Percentiles rank a stretch among this genome's conserved stretches.
phyloP scores from a whole-genome alignment of 1,140 invertebrate species.

The Drosophila lacteicornis region DNA sequence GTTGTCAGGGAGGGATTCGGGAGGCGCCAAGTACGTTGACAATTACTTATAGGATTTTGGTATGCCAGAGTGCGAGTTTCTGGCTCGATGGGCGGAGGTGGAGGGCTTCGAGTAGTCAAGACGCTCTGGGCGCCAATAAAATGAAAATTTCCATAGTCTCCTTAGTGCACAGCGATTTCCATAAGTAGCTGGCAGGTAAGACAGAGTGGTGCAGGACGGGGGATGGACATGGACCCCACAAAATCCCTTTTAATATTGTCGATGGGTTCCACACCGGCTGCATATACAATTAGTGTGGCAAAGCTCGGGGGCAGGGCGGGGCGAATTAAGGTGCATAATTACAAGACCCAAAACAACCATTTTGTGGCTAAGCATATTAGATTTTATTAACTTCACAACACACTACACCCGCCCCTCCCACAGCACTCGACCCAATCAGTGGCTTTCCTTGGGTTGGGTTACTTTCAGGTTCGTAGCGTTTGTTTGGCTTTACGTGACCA shows the following conservation, averaged over 20 bases:
- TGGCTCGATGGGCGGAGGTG: constrained; percentile 14
- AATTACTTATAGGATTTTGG: constrained; percentile 82
- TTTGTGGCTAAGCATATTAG: constrained; percentile 80
- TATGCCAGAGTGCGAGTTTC: constrained; percentile 51
- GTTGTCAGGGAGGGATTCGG: constrained; percentile 17
- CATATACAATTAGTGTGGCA: constrained; percentile 71
- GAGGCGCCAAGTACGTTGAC: constrained; percentile 74
- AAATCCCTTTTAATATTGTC: constrained; percentile 45
- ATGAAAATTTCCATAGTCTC: constrained; percentile 77
- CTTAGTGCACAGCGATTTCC: constrained; percentile 66
- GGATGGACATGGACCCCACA: constrained; percentile 17
- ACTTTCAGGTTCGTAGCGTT: constrained; percentile 32
- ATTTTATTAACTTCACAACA: constrained; percentile 73
- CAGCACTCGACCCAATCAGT: not conserved
- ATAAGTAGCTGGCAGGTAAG: constrained; percentile 62
- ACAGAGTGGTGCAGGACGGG: not conserved
- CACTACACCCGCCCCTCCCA: constrained; percentile 11
- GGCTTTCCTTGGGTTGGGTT: not conserved
- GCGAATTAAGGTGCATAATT: constrained; percentile 79
- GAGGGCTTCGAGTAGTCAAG: constrained; percentile 40
- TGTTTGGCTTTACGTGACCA: constrained; percentile 44
- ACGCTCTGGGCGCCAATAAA: constrained; percentile 78
- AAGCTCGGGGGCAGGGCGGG: constrained; percentile 10
- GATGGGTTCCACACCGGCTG: constrained; percentile 54
- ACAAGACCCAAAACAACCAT: constrained; percentile 78